Evolutionary conservation across 2,797 vertebrate genomes (phyloP), one percentile per base, ranked within the genome.

Genomic region (Cichlasoma orientale): DNA sequence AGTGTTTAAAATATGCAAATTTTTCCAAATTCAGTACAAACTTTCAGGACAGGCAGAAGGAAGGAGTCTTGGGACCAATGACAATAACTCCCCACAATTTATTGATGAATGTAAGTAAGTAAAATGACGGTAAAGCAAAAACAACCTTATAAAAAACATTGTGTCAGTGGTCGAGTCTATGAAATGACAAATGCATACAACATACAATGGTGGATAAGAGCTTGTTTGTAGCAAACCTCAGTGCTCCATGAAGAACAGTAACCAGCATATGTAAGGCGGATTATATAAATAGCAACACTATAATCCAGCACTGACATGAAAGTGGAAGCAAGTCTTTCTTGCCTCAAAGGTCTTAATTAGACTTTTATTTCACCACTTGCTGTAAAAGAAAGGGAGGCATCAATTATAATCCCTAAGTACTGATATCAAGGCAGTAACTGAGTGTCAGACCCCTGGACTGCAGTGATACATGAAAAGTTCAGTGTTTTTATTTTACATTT

Each of bases 91-190:
- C 25, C 13, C 36, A 18, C 36, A 63, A 7, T 63, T 7, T 21
- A 21, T 12, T 5, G 23, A 63, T 44, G 1, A 63, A 63, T 63
- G 21, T 0, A 4, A 66, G 38, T 47, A 58, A 58, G 5, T 58
- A 12, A 11, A 10, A 12, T 0, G 18, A 9, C 12, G 13, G 0
- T 14, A 44, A 44, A 18, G 44, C 6, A 47, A 13, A 13, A 41
- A 13, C 12, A 41, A 4, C 38, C 38, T 41, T 14, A 41, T 41
- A 41, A 41, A 14, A 0, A 8, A 13, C 0, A 44, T 10, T 63
- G 36, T 25, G 13, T 4, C 36, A 25, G 36, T 41, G 1, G 13
- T 4, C 11, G 8, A 27, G 23, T 44, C 13, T 25, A 44, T 25
- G 59, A 63, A 44, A 63, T 1, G 38, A 44, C 23, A 63, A 66